Conservation (phyloP, 2,113 vertebrate species). For the Dromas ardeola region DNA sequence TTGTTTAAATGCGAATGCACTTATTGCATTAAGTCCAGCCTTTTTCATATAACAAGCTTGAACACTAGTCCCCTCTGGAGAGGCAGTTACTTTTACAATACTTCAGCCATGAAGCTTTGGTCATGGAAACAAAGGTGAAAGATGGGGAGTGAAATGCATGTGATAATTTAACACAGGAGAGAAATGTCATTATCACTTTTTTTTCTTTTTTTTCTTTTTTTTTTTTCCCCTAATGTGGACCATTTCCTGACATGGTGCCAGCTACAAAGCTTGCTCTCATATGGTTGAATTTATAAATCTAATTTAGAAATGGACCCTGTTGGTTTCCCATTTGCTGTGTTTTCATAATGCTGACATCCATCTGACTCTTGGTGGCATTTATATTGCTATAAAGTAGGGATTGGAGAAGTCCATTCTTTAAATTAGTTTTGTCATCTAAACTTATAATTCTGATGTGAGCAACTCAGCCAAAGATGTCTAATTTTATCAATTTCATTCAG, state of each 20-base stretch:
- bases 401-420: slow-evolving; percentile 8
- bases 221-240: background rate
- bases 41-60: background rate
- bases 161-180: background rate
- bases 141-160: background rate
- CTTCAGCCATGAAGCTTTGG: background rate
- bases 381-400: background rate
- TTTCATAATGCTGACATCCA: slow-evolving; percentile 26
- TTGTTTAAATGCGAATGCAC: background rate
- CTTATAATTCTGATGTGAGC: slow-evolving; percentile 8
- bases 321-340: slow-evolving; percentile 9
- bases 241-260: background rate
- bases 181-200: background rate
- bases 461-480: slow-evolving; percentile 14
- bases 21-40: background rate
- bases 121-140: slow-evolving; percentile 12
- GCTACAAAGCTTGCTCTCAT: background rate
- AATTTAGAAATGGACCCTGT: slow-evolving; percentile 40
- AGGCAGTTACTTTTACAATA: background rate
- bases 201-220: background rate
- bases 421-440: slow-evolving; percentile 31
- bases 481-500: slow-evolving; percentile 35
- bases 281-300: slow-evolving; percentile 42
- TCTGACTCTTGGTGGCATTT: slow-evolving; percentile 2
- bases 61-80: background rate